Percentiles rank a stretch among this genome's conserved stretches.
phyloP scores from a whole-genome alignment of 2,113 vertebrate species.

The Pteropus alecto region DNA sequence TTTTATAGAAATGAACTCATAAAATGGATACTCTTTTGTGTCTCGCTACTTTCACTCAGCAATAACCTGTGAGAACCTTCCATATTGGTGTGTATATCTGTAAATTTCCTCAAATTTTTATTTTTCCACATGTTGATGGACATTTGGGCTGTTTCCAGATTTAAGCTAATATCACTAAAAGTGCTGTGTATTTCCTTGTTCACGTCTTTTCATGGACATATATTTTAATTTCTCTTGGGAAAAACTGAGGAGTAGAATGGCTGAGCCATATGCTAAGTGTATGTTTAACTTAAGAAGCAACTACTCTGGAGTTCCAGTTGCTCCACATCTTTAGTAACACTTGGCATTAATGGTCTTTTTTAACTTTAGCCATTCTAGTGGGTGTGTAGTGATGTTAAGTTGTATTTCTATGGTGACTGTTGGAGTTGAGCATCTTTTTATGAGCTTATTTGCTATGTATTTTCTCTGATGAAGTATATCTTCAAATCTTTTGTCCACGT shows the following conservation, averaged over 20 bases:
- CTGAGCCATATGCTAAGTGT: background rate
- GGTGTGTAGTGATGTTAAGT: background rate
- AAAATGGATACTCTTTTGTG: background rate
- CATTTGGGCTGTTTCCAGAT: background rate
- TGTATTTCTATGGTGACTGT: background rate
- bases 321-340: background rate
- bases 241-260: background rate
- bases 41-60: background rate
- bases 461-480: background rate
- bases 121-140: background rate
- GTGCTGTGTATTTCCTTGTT: background rate
- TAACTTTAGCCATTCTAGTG: background rate
- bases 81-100: background rate
- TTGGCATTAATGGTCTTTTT: background rate
- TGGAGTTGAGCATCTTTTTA: background rate
- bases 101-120: background rate
- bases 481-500: background rate
- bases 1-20: background rate
- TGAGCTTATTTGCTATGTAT: background rate
- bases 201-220: background rate
- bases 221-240: slow-evolving; percentile 27
- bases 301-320: background rate
- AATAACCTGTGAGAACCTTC: background rate
- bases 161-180: slow-evolving; percentile 13
- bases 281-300: background rate